A percentile compares a stretch with the other conserved stretches of the same genome.
Evolutionary conservation across 2,113 vertebrate species (phyloP).

Genomic region (Vulpes ferrilata): DNA sequence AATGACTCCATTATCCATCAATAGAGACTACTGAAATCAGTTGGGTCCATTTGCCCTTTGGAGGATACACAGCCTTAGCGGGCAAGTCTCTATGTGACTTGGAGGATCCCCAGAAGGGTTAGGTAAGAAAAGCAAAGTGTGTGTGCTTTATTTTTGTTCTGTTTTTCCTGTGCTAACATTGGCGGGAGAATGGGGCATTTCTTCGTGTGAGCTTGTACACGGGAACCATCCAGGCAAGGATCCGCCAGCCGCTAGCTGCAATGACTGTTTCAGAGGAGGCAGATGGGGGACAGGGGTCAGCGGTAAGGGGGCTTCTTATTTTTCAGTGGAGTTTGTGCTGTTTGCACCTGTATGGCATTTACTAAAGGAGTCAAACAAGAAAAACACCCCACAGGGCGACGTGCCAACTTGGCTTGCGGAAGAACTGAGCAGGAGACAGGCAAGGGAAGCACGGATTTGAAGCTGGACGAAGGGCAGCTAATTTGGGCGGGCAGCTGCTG

Average conservation of each 20-base stretch:
- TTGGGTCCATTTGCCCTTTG: not conserved
- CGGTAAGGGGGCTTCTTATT: not conserved
- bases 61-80: not conserved
- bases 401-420: not conserved
- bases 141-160: not conserved
- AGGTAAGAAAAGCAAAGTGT: not conserved
- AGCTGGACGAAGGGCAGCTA: not conserved
- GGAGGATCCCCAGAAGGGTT: too few relatives aligned
- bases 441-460: accelerated
- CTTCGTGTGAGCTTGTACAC: accelerated
- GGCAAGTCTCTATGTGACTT: not conserved
- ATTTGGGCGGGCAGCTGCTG: constrained; percentile 76
- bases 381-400: not conserved
- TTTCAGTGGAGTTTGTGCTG: not conserved
- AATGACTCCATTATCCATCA: not conserved
- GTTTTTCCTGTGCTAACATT: not conserved
- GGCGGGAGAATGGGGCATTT: accelerated
- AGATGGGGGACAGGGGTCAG: not conserved
- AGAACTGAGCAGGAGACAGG: not conserved
- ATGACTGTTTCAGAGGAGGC: not conserved
- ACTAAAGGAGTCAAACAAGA: not conserved
- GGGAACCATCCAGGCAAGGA: not conserved
- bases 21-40: not conserved
- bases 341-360: not conserved
- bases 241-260: not conserved